phyloP scores from a whole-genome alignment of 2,113 vertebrate genomes.

The Micromys minutus region DNA sequence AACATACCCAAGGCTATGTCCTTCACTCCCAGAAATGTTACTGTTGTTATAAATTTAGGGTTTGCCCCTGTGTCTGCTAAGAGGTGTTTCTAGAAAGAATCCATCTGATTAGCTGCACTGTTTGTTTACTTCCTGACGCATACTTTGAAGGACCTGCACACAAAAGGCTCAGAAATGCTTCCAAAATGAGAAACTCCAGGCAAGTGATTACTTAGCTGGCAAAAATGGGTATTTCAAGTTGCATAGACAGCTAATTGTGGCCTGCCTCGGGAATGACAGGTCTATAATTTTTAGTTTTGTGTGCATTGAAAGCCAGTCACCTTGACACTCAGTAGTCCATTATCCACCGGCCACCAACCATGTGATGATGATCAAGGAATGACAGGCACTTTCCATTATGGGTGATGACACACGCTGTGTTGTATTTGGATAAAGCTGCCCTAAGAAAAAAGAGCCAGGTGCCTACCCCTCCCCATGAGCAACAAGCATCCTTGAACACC shows the following conservation, averaged over 20 bases:
- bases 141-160: slow-evolving; percentile 75
- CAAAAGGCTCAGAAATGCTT: slow-evolving; percentile 80
- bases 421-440: slow-evolving; percentile 87
- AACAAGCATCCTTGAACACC: slow-evolving; percentile 71
- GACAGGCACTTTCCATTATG: slow-evolving; percentile 87
- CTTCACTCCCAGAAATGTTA: slow-evolving; percentile 9
- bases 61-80: slow-evolving; percentile 66
- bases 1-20: not conserved
- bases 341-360: slow-evolving; percentile 88
- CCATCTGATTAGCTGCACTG: slow-evolving; percentile 70
- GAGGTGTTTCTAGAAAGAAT: slow-evolving; percentile 71
- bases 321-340: slow-evolving; percentile 91
- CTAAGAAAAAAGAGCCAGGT: slow-evolving; percentile 77
- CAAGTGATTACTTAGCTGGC: slow-evolving; percentile 87
- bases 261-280: slow-evolving; percentile 88
- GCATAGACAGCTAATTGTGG: slow-evolving; percentile 89
- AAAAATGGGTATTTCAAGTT: slow-evolving; percentile 90
- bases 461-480: slow-evolving; percentile 75
- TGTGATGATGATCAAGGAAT: slow-evolving; percentile 88
- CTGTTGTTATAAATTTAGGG: slow-evolving; percentile 49
- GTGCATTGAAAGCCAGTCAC: slow-evolving; percentile 90
- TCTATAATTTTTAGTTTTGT: slow-evolving; percentile 92
- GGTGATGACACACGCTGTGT: slow-evolving; percentile 85
- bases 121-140: slow-evolving; percentile 77
- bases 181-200: slow-evolving; percentile 83